Evolutionary conservation across 2,797 vertebrate genomes (phyloP), one percentile per base, ranked within the genome.

Genomic region (Sebastes matsubarae): DNA sequence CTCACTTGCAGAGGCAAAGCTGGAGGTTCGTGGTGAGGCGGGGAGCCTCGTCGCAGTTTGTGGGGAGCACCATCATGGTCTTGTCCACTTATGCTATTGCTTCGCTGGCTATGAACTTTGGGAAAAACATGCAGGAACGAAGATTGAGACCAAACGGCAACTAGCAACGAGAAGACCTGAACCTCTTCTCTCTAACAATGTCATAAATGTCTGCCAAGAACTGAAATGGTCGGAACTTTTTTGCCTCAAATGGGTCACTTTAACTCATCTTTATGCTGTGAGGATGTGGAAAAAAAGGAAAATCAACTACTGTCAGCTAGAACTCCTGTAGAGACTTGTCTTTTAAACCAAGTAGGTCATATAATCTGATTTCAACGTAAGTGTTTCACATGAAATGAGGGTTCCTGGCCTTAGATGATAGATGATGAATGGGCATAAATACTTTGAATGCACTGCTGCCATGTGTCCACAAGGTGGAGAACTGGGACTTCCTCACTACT

Each of bases 31-130:
- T 57, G 20, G 32, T 11, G 2, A 91, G 61, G 34, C 63, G 84
- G 6, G 87, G 91, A 50, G 89, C 85, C 59, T 92, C 91, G 1
- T 94, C 89, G 0, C 93, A 92, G 57, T 92, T 92, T 2, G 90
- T 93, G 66, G 80, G 89, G 69, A 93, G 89, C 84, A 87, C 92
- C 25, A 88, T 94, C 27, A 8, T 92, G 66, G 92, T 93, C 38
- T 54, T 94, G 67, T 94, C 92, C 25, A 90, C 91, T 1, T 93
- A 91, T 7, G 80, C 90, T 0, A 74, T 92, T 1, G 68, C 90
- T 5, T 88, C 89, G 1, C 79, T 93, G 70, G 84, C 87, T 0
- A 92, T 92, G 91, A 92, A 92, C 83, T 34, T 87, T 5, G 88
- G 87, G 24, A 94, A 93, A 32, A 88, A 80, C 27, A 16, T 88